Conservation (phyloP, 2,797 vertebrate genomes). For the Xenentodon cancila region DNA sequence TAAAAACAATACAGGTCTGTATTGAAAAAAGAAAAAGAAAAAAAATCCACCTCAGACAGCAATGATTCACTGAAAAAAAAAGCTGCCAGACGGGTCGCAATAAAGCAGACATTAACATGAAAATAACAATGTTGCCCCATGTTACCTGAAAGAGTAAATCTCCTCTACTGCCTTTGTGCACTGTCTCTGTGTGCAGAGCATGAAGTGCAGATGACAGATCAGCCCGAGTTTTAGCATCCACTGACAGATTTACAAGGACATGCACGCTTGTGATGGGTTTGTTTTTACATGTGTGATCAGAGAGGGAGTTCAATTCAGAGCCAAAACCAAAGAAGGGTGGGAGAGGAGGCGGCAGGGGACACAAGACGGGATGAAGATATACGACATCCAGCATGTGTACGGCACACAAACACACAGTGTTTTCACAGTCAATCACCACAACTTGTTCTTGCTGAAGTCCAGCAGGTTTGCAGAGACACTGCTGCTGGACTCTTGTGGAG, state of each 20-base stretch:
- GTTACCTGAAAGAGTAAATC: constrained; percentile 46
- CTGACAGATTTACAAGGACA: constrained; percentile 72
- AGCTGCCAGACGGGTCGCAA: constrained; percentile 12
- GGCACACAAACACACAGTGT: constrained; percentile 15
- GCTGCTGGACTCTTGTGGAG: constrained; percentile 18
- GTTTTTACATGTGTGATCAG: constrained; percentile 59
- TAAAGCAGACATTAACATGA: constrained; percentile 50
- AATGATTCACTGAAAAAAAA: constrained; percentile 34
- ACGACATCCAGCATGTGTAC: constrained; percentile 5
- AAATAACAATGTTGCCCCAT: constrained; percentile 45
- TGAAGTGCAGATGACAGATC: constrained; percentile 48
- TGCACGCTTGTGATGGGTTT: constrained; percentile 33
- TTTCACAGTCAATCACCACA: constrained; percentile 43
- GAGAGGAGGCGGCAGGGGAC: constrained; percentile 19
- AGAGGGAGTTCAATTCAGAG: constrained; percentile 21
- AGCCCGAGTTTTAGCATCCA: constrained; percentile 40
- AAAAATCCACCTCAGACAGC: constrained; percentile 37
- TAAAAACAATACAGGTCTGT: constrained; percentile 40
- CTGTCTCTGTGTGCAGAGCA: constrained; percentile 16
- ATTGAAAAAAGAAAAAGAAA: background rate
- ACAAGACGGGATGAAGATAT: constrained; percentile 30
- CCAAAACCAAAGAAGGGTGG: constrained; percentile 33
- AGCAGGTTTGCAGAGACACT: constrained; percentile 21
- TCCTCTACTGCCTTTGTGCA: constrained; percentile 38
- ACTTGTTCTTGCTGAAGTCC: background rate